A percentile compares a stretch with the other conserved stretches of the same genome.
Conservation (phyloP, 1,140 invertebrate genomes). For the Tribolium castaneum region DNA sequence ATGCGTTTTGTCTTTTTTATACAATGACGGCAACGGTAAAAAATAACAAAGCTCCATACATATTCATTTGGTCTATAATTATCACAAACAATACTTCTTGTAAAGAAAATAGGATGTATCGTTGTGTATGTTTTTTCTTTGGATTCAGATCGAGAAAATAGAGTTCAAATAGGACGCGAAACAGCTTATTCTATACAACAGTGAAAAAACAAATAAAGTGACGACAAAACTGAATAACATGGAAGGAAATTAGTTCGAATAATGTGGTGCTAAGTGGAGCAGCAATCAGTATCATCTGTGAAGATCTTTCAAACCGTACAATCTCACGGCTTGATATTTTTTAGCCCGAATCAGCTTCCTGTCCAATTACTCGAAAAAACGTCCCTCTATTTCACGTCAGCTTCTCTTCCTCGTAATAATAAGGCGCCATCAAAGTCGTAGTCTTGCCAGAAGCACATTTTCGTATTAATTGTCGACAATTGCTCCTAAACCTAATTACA, state of each 20-base stretch:
- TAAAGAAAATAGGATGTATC: too few relatives aligned
- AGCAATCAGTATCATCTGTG: background rate
- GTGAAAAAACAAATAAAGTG: background rate
- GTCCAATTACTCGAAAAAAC: background rate
- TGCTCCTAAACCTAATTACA: slow-evolving; percentile 12
- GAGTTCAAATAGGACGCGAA: background rate
- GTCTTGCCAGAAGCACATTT: background rate
- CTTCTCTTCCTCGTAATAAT: background rate
- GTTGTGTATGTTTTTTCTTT: too few relatives aligned
- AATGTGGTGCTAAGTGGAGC: background rate
- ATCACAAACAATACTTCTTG: too few relatives aligned
- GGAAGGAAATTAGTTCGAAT: background rate
- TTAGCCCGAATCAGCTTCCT: background rate
- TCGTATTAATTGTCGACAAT: slow-evolving; percentile 9
- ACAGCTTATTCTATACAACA: background rate
- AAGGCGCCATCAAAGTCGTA: background rate
- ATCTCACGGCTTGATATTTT: background rate
- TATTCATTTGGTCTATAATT: too few relatives aligned
- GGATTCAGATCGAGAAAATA: too few relatives aligned
- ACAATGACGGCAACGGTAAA: too few relatives aligned
- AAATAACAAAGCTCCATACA: too few relatives aligned
- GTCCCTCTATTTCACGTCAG: too few relatives aligned
- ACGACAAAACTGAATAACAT: background rate
- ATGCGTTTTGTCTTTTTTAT: too few relatives aligned
- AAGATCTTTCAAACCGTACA: background rate